Evolutionary conservation across 2,113 vertebrate species (phyloP), one percentile per base, ranked within the genome.

Genomic region (Tichodroma muraria): DNA sequence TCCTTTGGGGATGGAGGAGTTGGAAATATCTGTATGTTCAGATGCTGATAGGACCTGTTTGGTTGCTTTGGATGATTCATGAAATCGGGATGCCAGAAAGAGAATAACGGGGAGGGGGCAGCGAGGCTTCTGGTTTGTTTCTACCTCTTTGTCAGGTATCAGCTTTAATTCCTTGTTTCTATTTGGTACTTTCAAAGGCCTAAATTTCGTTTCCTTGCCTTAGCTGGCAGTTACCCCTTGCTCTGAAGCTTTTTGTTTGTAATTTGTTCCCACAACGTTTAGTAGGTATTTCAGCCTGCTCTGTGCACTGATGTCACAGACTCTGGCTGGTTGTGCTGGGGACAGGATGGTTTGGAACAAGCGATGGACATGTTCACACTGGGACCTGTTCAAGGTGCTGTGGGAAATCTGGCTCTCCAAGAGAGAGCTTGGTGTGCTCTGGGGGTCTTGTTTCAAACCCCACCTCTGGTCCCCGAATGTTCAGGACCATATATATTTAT

Each of bases 361-460:
- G 25, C 1, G 2, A 3, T 5, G 23, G 13, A 19, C 2, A 1
- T 2, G 4, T 24, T 65, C n/a, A 30, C n/a, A 18, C 30, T 54
- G n/a, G 40, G 24, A 8, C 35, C 40, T 33, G 23, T 69, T 56
- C 54, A 35, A 6, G 33, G 56, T 22, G 53, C 49, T 12, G 3
- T 0, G 21, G 83, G 37, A 35, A 14, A 13, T 0, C 33, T 7
- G 49, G 52, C 60, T 47, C 45, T 28, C 50, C 0, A 0, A 11
- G 31, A 31, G 47, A 31, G 21, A 76, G 35, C 21, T 21, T 35
- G 25, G 9, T 66, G 45, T 50, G 57, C 47, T 66, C n/a, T 42
- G 71, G n/a, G 45, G n/a, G 14, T 57, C 66, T 60, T 11, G 0
- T 63, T 66, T 76, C 44, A 28, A 35, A 60, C 17, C 4, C 15